Base-by-base conservation (phyloP, 1,140 invertebrate genomes). In the Physella acuta region DNA sequence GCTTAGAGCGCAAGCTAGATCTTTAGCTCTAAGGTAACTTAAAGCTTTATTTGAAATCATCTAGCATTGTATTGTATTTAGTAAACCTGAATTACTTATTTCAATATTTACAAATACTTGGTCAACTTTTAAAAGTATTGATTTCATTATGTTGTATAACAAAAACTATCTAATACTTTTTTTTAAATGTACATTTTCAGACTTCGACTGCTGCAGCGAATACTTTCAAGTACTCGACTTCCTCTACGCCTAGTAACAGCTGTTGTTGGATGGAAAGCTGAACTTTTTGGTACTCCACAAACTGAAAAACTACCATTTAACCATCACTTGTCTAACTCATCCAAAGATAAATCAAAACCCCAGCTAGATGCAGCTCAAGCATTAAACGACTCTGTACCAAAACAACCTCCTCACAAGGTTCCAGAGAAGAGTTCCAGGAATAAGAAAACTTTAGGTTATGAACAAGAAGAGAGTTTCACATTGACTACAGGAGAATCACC, bases 1-100 rank as follows among this genome's bases (percentile, higher is more conserved):
- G 17, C 53, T 75, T 16, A 37, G 71, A 52, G 49, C 67, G 14
- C 71, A 75, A 49, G 74, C 74, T 0, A 36, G 69, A 11, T 68
- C 69, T 24, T 52, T 75, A 11, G 74, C 74, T n/a, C 68, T 75
- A 8, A 70, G 74, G 74, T 73, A 37, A 53, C 30, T 31, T 24
- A 1, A 24, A n/a, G 11, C 52, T 24, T 55, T 55, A 14, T 44
- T 20, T 44, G 8, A 11, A 20, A 8, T 44, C 39, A 55, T 8
- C 5, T 8, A 14, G 24, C 8, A 55, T 5, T 14, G 24, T 55
- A 28, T n/a, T 55, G 53, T 14, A 24, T 28, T 55, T 55, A 55
- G n/a, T n/a, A n/a, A n/a, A n/a, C n/a, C n/a, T n/a, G n/a, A n/a
- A n/a, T n/a, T n/a, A n/a, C n/a, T n/a, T n/a, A n/a, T n/a, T n/a